Base-by-base conservation (phyloP, 2,888 invertebrate genomes). In the Invenusta paracnida region DNA sequence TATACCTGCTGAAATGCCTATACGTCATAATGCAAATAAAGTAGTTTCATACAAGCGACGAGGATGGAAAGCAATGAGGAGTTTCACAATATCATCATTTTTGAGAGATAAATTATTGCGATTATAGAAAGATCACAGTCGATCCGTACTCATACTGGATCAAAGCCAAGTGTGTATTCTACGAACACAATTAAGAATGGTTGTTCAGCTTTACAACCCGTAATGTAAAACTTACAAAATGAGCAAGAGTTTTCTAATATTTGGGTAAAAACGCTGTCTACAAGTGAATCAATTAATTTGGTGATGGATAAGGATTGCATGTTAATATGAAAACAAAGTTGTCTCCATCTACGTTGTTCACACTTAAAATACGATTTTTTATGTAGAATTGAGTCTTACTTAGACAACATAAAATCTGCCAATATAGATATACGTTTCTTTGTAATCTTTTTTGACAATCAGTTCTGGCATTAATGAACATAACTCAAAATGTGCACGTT, bases 381-480 rank as follows among this genome's bases (percentile, higher is more conserved):
- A 17, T 48, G 48, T 48, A 48, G 48, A 48, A 48, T 48, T 48
- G 48, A 48, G 48, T 48, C 48, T 17, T 17, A 48, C 48, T 11
- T 5, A 48, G 48, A 17, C 17, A 48, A 48, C 48, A 48, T 48
- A 48, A 48, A 17, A 48, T 48, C 48, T 48, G 17, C 17, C n/a
- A n/a, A n/a, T n/a, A n/a, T n/a, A n/a, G n/a, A n/a, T n/a, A n/a
- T n/a, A n/a, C n/a, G n/a, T n/a, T n/a, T n/a, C n/a, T n/a, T n/a
- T n/a, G n/a, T 48, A 48, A 48, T 48, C 48, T 48, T 48, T 48
- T 48, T 48, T 48, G 48, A 48, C 48, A 48, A 48, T 48, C 48
- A 73, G 73, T 73, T 73, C 73, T 73, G 73, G 73, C 73, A 73
- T 73, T n/a, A 73, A 25, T 5, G 23, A 73, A 73, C 73, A 73